These are phyloP conservation scores for Eucidaris tribuloides DNA, from an alignment of 35 echinoderm and acorn worm species.

Conservation along the genomic window DNA sequence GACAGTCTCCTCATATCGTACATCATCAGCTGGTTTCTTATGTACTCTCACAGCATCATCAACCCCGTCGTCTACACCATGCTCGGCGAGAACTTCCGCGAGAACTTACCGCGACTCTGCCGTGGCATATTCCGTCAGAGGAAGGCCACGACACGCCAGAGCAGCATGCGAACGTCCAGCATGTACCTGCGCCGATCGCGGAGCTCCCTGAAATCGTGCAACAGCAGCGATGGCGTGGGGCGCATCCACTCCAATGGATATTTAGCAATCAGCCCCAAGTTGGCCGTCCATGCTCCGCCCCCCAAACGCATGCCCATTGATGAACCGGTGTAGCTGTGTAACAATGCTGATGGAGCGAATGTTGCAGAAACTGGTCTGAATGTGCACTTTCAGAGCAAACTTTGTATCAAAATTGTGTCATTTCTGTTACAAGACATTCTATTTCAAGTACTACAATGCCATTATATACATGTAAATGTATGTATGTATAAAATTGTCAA, in stretches of 20 bases:
- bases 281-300: background rate
- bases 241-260: conserved; percentile 9
- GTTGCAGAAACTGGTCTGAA: too few species aligned
- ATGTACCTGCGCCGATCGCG: conserved; percentile 24
- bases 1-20: conserved; percentile 12
- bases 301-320: background rate
- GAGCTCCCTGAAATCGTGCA: conserved; percentile 41
- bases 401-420: too few species aligned
- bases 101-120: conserved; percentile 55
- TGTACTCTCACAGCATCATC: conserved; percentile 92
- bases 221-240: conserved; percentile 30
- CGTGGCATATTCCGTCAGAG: conserved; percentile 2
- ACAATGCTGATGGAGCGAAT: too few species aligned
- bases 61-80: conserved; percentile 92
- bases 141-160: conserved; percentile 19
- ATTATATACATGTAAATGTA: too few species aligned
- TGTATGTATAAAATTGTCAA: too few species aligned
- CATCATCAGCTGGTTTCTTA: conserved; percentile 53
- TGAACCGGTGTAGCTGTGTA: conserved; percentile 1
- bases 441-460: too few species aligned
- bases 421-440: too few species aligned
- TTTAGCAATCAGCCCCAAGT: background rate
- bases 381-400: too few species aligned
- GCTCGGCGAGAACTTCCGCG: conserved; percentile 82
- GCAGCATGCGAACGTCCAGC: conserved; percentile 61